phyloP scores from a whole-genome alignment of 2,888 invertebrate genomes.

The Dryocosmus kuriphilus region DNA sequence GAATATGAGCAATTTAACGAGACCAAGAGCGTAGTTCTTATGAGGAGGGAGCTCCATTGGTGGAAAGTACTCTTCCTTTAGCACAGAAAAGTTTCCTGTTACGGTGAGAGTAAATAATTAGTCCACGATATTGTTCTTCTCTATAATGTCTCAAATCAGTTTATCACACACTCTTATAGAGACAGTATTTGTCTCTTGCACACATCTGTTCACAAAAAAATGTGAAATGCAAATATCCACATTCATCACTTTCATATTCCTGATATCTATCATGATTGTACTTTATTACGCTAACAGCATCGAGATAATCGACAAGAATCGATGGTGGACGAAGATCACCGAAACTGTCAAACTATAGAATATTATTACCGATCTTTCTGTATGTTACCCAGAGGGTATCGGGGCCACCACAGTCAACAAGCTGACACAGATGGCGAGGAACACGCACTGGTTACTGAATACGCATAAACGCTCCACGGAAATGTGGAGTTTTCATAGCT shows the following conservation, averaged over 20 bases:
- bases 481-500: too few species aligned
- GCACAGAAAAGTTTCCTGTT: conserved; percentile 57
- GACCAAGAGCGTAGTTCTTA: conserved; percentile 60
- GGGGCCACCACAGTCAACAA: too few species aligned
- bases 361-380: too few species aligned
- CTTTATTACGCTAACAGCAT: background rate
- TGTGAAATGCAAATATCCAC: conserved; percentile 44
- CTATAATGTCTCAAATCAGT: background rate
- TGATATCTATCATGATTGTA: conserved; percentile 49
- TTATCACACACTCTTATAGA: background rate
- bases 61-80: conserved; percentile 60
- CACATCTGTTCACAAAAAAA: conserved; percentile 14
- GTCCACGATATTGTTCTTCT: conserved; percentile 43
- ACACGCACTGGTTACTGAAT: too few species aligned
- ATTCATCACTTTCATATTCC: conserved; percentile 43
- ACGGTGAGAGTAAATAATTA: too few species aligned
- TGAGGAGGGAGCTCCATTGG: conserved; percentile 58
- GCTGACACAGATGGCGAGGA: too few species aligned
- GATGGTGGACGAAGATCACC: too few species aligned
- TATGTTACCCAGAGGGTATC: too few species aligned
- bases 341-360: too few species aligned
- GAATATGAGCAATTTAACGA: conserved; percentile 63
- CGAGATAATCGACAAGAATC: too few species aligned
- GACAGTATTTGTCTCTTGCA: background rate
- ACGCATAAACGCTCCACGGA: too few species aligned